Base-by-base conservation (phyloP, 2,888 invertebrate species). In the Cephus pulcher region DNA sequence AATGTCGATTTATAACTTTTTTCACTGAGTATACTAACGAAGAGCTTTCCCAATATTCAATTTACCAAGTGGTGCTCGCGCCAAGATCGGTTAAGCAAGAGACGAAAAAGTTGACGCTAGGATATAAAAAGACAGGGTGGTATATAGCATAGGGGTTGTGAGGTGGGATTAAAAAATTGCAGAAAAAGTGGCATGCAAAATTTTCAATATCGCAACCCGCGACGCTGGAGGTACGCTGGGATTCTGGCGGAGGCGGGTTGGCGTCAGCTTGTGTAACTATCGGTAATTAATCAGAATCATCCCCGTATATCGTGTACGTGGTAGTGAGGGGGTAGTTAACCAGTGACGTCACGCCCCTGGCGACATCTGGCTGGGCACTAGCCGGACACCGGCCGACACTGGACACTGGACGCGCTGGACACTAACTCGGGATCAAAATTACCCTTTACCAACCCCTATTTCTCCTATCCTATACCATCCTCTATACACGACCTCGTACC, bases 201-300 rank as follows among this genome's bases (percentile, higher is more conserved):
- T 78, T 69, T 80, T 76, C 78, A 78, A 80, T 80, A 80, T 75
- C 79, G 76, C 34, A 75, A 71, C 71, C 34, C n/a, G 68, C 82
- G 82, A 84, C 85, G 85, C 84, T 86, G 86, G 33, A 69, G 33
- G 74, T 37, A 37, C 76, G 71, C 37, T 73, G 70, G 76, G 76
- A 35, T 68, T 23, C 35, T 74, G n/a, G 74, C 35, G 74, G 9
- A 74, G 34, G 32, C 76, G 70, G 84, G 81, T 81, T 85, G 89
- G 90, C 90, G 90, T 89, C 91, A 90, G 91, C 91, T 90, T 91
- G 90, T 88, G 88, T 87, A 90, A 90, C 91, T 90, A 91, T 91
- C 89, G 91, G 90, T 89, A 91, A 91, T 91, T 91, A 91, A 91
- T 91, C 90, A 91, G 91, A 90, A 91, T 91, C 90, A 90, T 91